Evolutionary conservation across 1,140 invertebrate species (phyloP).

Genomic region (Idris sp.): DNA sequence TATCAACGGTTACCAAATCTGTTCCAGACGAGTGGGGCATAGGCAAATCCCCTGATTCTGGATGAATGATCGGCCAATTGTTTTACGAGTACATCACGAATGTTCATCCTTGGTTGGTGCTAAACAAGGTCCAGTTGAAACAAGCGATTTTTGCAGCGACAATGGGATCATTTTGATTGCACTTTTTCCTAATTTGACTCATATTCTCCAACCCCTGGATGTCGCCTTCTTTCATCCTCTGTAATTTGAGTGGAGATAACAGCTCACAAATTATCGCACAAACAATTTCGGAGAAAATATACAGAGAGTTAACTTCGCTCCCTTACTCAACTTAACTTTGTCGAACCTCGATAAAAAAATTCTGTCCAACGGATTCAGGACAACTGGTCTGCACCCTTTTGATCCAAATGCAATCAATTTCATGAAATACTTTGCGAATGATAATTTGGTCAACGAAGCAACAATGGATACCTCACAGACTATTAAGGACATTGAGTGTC

Average conservation of each 20-base stretch:
- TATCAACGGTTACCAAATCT: constrained; percentile 42
- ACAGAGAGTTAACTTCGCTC: neutral
- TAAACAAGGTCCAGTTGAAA: constrained; percentile 59
- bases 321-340: neutral
- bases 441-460: too few species aligned
- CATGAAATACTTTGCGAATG: too few species aligned
- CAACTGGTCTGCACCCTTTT: too few species aligned
- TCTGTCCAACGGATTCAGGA: constrained; percentile 1
- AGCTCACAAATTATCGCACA: neutral
- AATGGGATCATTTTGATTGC: constrained; percentile 72
- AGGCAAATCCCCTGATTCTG: constrained; percentile 63
- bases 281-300: neutral
- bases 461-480: too few species aligned
- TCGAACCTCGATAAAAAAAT: neutral
- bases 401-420: too few species aligned
- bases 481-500: too few species aligned
- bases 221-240: constrained; percentile 2
- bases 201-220: constrained; percentile 22
- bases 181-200: constrained; percentile 75
- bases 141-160: constrained; percentile 69
- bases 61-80: constrained; percentile 69
- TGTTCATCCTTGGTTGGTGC: constrained; percentile 62
- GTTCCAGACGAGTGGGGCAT: constrained; percentile 59
- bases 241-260: neutral
- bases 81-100: constrained; percentile 69